Conservation (phyloP, 2,113 vertebrate genomes). For the Stegastes partitus region DNA sequence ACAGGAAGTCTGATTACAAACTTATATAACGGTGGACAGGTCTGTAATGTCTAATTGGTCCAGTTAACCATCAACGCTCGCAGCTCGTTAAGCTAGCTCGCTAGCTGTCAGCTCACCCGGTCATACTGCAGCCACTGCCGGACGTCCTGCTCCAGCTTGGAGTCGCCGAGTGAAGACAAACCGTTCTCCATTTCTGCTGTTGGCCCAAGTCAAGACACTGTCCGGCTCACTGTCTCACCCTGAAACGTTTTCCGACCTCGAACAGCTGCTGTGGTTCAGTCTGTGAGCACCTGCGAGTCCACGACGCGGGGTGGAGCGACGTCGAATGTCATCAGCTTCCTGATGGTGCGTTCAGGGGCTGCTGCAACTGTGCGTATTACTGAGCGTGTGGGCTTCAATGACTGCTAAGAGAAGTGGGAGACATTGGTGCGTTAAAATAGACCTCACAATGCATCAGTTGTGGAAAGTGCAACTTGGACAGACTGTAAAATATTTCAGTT, state of each 20-base stretch:
- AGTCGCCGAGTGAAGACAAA: conserved; percentile 62
- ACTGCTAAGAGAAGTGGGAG: not conserved
- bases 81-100: conserved; percentile 8
- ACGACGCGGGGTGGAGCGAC: conserved; percentile 7
- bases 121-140: conserved; percentile 89
- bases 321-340: conserved; percentile 31
- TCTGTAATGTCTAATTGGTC: no score
- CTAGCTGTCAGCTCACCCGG: conserved; percentile 82
- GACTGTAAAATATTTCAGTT: no score
- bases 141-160: conserved; percentile 78
- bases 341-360: conserved; percentile 30
- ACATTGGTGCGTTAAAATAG: no score
- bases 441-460: no score
- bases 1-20: no score
- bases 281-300: not conserved
- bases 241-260: not conserved
- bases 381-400: rapidly evolving
- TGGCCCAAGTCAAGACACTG: not conserved
- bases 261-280: no score
- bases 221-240: not conserved
- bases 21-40: no score
- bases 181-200: conserved; percentile 63
- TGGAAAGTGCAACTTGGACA: no score
- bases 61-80: no score
- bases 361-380: not conserved